Evolutionary conservation across 2,113 vertebrate genomes (phyloP).

Genomic region (Melierax canorus): DNA sequence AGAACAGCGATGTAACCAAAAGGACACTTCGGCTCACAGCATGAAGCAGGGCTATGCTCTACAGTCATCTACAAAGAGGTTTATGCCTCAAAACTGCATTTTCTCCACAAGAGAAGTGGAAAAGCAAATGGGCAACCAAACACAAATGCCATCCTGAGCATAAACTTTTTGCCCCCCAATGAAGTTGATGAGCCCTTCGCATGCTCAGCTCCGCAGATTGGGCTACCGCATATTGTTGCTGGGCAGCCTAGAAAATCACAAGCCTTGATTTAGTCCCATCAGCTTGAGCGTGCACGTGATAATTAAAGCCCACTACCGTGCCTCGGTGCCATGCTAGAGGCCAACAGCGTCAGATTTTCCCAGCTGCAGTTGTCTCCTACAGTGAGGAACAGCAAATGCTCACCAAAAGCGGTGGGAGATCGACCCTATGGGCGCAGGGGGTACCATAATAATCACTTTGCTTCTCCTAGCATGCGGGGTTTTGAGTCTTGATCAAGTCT

Average conservation of each 20-base stretch:
- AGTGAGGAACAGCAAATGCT: background rate
- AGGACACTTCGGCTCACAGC: background rate
- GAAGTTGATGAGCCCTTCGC: background rate
- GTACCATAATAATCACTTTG: background rate
- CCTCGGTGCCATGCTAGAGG: background rate
- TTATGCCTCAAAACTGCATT: background rate
- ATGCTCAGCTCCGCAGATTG: background rate
- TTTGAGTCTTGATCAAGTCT: background rate
- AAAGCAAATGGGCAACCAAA: background rate
- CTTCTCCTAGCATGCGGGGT: background rate
- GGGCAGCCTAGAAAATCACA: background rate
- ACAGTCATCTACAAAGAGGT: background rate
- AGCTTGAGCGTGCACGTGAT: background rate
- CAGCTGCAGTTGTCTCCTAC: background rate
- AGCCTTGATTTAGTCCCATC: background rate
- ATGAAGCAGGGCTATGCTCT: background rate
- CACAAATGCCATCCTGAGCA: background rate
- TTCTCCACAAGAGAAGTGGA: background rate
- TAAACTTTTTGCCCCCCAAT: background rate
- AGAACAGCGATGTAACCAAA: background rate
- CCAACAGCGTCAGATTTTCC: background rate
- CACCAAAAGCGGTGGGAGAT: background rate
- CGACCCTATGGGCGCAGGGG: background rate
- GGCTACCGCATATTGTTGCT: background rate
- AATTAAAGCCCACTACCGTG: background rate